Evolutionary conservation across 2,888 invertebrate genomes (phyloP).

Genomic region (Thereva nobilitata): DNA sequence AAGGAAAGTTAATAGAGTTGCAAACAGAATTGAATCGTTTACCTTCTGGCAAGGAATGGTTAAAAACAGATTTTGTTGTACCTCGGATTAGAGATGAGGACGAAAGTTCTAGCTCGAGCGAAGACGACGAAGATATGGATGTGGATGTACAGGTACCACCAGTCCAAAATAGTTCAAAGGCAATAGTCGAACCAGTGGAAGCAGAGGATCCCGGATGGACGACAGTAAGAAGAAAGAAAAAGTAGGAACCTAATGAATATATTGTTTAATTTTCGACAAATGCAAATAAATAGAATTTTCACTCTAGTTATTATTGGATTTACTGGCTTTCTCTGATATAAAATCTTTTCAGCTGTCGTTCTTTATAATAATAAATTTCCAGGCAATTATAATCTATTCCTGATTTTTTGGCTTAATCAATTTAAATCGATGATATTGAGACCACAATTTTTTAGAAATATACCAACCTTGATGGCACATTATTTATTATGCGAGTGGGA

Average conservation of each 20-base stretch:
- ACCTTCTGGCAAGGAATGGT: constrained; percentile 65
- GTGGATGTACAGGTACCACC: constrained; percentile 48
- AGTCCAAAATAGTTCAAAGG: background rate
- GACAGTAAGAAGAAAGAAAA: constrained; percentile 63
- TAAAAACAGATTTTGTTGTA: constrained; percentile 60
- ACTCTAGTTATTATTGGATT: too few species aligned
- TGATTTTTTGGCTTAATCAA: too few species aligned
- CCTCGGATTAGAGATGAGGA: constrained; percentile 45
- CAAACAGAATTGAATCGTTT: constrained; percentile 64
- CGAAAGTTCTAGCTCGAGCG: constrained; percentile 59
- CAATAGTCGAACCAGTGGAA: constrained; percentile 34
- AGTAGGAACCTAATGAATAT: constrained; percentile 42
- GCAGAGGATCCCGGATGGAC: constrained; percentile 70
- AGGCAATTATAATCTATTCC: too few species aligned
- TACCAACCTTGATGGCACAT: too few species aligned
- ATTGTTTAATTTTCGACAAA: too few species aligned
- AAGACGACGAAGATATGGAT: constrained; percentile 51
- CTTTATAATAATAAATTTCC: too few species aligned
- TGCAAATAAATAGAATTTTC: too few species aligned
- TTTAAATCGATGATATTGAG: too few species aligned
- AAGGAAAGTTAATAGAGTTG: constrained; percentile 63
- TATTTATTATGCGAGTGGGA: too few species aligned
- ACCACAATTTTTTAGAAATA: too few species aligned
- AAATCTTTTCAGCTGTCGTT: too few species aligned
- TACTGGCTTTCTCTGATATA: too few species aligned